Evolutionary conservation across 2,888 invertebrate genomes (phyloP).

Genomic region (Patella depressa): DNA sequence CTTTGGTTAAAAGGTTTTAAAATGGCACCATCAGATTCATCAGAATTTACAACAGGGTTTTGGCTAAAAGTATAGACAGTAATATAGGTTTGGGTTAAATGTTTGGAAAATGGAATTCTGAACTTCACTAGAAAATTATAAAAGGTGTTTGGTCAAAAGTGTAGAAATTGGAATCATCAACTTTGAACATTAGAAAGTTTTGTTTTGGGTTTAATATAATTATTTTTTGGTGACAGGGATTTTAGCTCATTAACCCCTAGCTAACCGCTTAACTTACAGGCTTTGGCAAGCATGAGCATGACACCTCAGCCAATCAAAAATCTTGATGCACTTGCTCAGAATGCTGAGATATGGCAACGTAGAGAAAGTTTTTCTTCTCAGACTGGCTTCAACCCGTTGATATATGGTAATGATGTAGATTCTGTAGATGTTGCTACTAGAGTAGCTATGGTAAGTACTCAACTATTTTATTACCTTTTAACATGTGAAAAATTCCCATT

Average conservation of each 20-base stretch:
- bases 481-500: background rate
- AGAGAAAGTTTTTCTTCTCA: slow-evolving; percentile 65
- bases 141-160: no score
- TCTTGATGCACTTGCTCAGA: slow-evolving; percentile 70
- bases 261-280: slow-evolving; percentile 73
- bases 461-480: background rate
- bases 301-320: slow-evolving; percentile 74
- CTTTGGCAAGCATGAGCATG: slow-evolving; percentile 83
- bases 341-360: slow-evolving; percentile 66
- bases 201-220: background rate
- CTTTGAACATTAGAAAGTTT: no score
- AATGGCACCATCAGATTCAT: no score
- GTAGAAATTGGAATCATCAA: no score
- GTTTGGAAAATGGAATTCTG: no score
- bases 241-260: background rate
- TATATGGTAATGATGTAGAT: slow-evolving; percentile 84
- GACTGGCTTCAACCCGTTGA: slow-evolving; percentile 83
- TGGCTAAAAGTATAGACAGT: no score
- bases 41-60: no score
- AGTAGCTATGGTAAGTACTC: slow-evolving; percentile 88
- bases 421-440: slow-evolving; percentile 98
- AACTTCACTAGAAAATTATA: no score
- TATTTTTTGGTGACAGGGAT: background rate
- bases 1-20: no score
- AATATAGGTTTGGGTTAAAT: no score